Base-by-base conservation (phyloP, 1,140 invertebrate genomes). In the Cydia fagiglandana region DNA sequence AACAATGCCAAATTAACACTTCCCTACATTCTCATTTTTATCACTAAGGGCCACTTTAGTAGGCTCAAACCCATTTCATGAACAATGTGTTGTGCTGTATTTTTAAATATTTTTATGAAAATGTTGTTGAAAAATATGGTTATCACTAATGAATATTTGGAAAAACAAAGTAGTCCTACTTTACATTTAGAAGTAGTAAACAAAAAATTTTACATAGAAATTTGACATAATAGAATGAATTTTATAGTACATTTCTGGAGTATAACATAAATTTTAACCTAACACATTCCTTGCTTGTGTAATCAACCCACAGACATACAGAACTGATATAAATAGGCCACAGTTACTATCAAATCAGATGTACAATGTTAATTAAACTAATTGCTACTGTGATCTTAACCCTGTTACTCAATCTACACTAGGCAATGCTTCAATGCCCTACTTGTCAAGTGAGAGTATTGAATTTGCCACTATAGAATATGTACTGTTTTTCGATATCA, bases 291-390 rank as follows among this genome's bases (percentile, higher is more conserved):
- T 53, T 7, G n/a, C 0, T 7, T n/a, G n/a, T 53, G 50, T 53
- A 6, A 53, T 17, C 4, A 53, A 17, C n/a, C 15, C 15, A n/a
- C 15, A 47, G 2, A 47, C 15, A 17, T 56, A 56, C 53, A 56
- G 15, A 56, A 56, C 53, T 17, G 5, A 56, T 61, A 61, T 24
- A 61, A 61, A 61, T 61, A 61, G 56, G 3, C 12, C 7, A 56
- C 53, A 20, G 53, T 56, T 61, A 61, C 9, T 3, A 61, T 61
- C 4, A n/a, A 61, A 61, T 61, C 9, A 24, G 56, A 61, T 61
- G 56, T 61, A 61, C 20, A 61, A 61, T 61, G 56, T 61, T 61
- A 61, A 61, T 61, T 61, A 61, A 61, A 61, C 56, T 61, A 61
- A 61, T 61, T 61, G 56, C 17, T 24, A 0, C 56, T 6, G 10